Conservation (phyloP, 2,888 invertebrate species). For the Tipula lateralis region DNA sequence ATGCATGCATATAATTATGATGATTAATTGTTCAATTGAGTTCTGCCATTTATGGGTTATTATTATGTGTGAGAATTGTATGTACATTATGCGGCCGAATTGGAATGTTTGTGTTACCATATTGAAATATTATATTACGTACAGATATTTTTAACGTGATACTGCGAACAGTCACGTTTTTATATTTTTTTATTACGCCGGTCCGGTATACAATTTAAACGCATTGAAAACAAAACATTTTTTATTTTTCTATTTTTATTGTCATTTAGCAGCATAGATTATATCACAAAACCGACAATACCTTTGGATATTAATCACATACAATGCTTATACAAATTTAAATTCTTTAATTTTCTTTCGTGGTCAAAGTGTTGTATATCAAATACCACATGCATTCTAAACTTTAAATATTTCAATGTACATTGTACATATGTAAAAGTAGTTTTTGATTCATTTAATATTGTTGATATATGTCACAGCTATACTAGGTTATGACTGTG, state of each 20-base stretch:
- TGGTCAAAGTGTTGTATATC: neutral
- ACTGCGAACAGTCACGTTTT: neutral
- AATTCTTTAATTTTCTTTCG: neutral
- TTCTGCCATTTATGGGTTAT: neutral
- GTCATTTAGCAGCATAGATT: neutral
- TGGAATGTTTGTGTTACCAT: neutral
- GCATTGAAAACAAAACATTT: neutral
- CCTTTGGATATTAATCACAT: neutral
- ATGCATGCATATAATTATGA: neutral
- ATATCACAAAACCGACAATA: conserved; percentile 7
- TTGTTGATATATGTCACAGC: neutral
- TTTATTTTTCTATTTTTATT: neutral
- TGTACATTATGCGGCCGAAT: neutral
- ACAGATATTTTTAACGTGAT: neutral
- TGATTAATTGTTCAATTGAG: neutral
- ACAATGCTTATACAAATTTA: neutral
- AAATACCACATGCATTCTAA: neutral
- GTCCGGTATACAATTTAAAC: neutral
- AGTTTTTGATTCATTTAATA: no score
- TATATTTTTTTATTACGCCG: neutral
- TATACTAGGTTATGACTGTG: no score
- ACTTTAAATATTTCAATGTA: neutral
- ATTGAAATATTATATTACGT: neutral
- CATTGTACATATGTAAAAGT: no score
- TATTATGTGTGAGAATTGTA: neutral